These are phyloP conservation scores for Microtus richardsoni DNA, from an alignment of 2,113 vertebrate genomes.

Conservation along the genomic window DNA sequence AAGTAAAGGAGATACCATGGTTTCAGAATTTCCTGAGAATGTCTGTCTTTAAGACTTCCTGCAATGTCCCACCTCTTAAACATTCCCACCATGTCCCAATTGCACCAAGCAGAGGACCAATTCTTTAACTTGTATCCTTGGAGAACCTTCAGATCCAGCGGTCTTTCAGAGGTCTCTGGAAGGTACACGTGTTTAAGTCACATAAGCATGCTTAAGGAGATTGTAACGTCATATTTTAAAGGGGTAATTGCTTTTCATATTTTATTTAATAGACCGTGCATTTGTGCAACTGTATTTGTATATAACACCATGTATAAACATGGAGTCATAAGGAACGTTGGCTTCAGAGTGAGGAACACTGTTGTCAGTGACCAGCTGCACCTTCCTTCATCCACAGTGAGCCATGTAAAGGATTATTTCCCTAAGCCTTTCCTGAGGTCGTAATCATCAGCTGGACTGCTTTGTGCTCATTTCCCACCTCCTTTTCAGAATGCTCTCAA, in stretches of 20 bases:
- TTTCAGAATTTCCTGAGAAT: background rate
- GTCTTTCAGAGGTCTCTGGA: background rate
- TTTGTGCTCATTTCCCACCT: background rate
- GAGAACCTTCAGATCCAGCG: background rate
- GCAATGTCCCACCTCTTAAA: background rate
- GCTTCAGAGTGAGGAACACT: background rate
- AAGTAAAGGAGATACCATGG: background rate
- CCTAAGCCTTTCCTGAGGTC: background rate
- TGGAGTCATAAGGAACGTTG: background rate
- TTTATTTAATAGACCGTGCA: background rate
- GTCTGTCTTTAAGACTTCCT: background rate
- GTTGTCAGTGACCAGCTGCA: background rate
- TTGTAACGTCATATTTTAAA: background rate
- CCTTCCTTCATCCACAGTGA: fast-evolving
- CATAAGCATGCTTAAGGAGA: background rate
- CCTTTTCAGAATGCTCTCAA: background rate
- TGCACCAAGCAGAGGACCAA: too few relatives aligned
- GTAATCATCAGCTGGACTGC: background rate
- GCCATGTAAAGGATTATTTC: background rate
- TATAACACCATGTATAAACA: background rate
- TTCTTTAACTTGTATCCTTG: background rate
- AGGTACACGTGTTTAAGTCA: background rate
- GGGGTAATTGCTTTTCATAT: background rate
- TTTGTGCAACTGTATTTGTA: background rate
- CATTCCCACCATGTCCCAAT: too few relatives aligned